Evolutionary conservation across 23 tunicate genomes (phyloP), one percentile per base, ranked within the genome.

Genomic region (Clavelina lepadiformis): DNA sequence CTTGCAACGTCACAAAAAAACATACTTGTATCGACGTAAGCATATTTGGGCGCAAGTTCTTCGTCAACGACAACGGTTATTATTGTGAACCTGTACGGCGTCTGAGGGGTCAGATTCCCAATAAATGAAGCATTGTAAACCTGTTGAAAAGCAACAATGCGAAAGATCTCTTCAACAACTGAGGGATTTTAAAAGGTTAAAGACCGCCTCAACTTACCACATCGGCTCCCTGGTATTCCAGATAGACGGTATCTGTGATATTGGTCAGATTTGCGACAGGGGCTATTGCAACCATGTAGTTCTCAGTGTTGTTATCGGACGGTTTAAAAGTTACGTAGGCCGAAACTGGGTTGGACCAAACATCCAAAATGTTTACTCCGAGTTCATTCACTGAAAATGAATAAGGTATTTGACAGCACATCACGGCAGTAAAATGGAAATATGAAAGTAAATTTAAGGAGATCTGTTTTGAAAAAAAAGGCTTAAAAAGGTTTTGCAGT

Each of bases 321-420:
- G 73, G 57, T 32, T 38, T 30, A 68, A 68, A 68, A 28, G 31
- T 46, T n/a, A 68, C 73, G 11, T 47, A 68, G 4, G 73, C 73
- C 31, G 73, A 68, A 11, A 68, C 73, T 1, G 73, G 73, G 60
- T 68, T 68, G 34, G 73, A 38, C 73, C 73, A 68, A 31, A 41
- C 45, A 13, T 59, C 32, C 2, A 47, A 30, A 5, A 35, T 36
- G 24, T 65, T 65, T 24, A 65, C 71, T 19, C 49, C 61, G 5
- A 56, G 31, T 7, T 56, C 61, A n/a, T n/a, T n/a, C n/a, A n/a
- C n/a, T n/a, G n/a, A n/a, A n/a, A n/a, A n/a, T n/a, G n/a, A n/a
- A n/a, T n/a, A n/a, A n/a, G n/a, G n/a, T n/a, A n/a, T n/a, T n/a
- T n/a, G n/a, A n/a, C n/a, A n/a, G n/a, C n/a, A n/a, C n/a, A n/a